Evolutionary conservation across 37 sponge, comb jelly and placozoan species (phyloP).

Genomic region (Theonella swinhoei): DNA sequence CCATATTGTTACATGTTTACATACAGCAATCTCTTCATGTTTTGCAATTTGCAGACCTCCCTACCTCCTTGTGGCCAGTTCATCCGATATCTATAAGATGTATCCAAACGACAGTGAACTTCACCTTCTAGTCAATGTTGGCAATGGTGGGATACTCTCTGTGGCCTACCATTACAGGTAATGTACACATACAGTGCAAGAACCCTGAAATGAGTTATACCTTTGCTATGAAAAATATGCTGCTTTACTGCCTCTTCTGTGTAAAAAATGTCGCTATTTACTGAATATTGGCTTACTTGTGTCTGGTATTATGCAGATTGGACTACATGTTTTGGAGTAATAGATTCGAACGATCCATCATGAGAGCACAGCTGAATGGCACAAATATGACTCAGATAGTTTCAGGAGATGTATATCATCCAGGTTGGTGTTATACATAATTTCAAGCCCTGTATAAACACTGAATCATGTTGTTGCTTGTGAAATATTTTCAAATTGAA

Average conservation of each 20-base stretch:
- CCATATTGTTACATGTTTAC: no score
- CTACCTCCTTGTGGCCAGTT: neutral
- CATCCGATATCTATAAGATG: neutral
- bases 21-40: no score
- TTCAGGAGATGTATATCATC: neutral
- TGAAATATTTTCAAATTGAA: no score
- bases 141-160: neutral
- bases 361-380: slow-evolving; percentile 3
- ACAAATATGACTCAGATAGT: slow-evolving; percentile 3
- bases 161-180: neutral
- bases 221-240: no score
- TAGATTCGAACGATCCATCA: neutral
- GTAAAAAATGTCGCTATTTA: no score
- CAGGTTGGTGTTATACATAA: neutral
- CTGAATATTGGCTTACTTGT: no score
- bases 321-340: slow-evolving; percentile 14
- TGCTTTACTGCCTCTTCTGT: no score
- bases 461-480: no score
- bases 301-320: neutral
- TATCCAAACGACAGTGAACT: neutral
- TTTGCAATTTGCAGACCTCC: neutral
- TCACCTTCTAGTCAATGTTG: neutral
- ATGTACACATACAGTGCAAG: no score
- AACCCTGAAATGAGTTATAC: no score
- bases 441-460: no score